Conservation (phyloP, 2,888 invertebrate genomes). For the Ornithoptera alexandrae region DNA sequence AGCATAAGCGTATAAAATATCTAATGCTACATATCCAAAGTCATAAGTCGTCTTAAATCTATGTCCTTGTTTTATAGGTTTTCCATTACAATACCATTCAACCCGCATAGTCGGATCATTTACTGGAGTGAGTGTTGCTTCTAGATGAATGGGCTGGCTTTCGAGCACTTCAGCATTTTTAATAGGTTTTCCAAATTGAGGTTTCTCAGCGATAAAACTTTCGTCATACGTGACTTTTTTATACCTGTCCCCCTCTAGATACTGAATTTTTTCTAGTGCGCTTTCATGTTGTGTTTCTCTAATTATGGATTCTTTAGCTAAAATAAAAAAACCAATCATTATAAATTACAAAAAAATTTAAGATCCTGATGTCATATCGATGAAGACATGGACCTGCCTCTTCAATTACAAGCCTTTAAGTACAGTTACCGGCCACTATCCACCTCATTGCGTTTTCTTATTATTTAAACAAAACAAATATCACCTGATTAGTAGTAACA, state of each 20-base stretch:
- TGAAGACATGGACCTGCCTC: not conserved
- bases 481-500: no score
- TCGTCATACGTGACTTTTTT: slow-evolving; percentile 87
- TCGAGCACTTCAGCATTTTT: slow-evolving; percentile 92
- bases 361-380: no score
- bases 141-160: slow-evolving; percentile 93
- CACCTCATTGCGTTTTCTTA: no score
- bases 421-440: no score
- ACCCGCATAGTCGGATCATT: slow-evolving; percentile 99
- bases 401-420: no score
- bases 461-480: no score
- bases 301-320: slow-evolving; percentile 90
- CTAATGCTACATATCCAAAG: slow-evolving; percentile 98
- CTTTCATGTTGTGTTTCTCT: slow-evolving; percentile 96
- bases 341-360: not conserved
- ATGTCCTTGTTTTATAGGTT: slow-evolving; percentile 95
- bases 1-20: slow-evolving; percentile 96
- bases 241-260: slow-evolving; percentile 91
- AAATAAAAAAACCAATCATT: slow-evolving; percentile 40
- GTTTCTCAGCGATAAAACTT: slow-evolving; percentile 88
- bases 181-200: slow-evolving; percentile 92
- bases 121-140: slow-evolving; percentile 96
- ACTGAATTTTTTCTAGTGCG: slow-evolving; percentile 94
- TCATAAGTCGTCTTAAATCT: slow-evolving; percentile 98
- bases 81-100: slow-evolving; percentile 98